Evolutionary conservation across 2,113 vertebrate species (phyloP), one percentile per base, ranked within the genome.

Genomic region (Poicephalus meyeri): DNA sequence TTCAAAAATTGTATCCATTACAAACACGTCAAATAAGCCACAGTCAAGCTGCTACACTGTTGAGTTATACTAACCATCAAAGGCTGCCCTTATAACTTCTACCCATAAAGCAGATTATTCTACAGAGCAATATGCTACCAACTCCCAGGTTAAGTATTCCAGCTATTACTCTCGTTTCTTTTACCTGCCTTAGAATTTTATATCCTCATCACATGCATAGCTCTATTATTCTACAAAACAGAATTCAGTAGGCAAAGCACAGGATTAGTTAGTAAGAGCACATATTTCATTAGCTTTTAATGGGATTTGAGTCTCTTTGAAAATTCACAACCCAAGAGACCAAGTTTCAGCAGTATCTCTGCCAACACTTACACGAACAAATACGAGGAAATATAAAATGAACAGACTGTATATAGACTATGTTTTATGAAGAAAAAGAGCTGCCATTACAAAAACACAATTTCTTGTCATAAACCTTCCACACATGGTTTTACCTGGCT

Each of bases 401-500:
- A 55, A 65, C 3, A 58, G 17, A 37, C 15, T 39, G 16, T 37
- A 74, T 10, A 50, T 20, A 78, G 44, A 16, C 25, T 64, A 29
- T 3, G 17, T 46, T 55, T 86, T 19, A 52, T 39, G 41, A 35
- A 55, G 4, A 29, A 71, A 18, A 64, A 66, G 37, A 23, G 39
- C 25, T 88, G 49, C 28, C 71, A 13, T 20, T 3, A 42, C 16
- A 65, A 56, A 91, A 84, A 71, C 6, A 13, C 4, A 4, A 58
- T 73, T 86, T 91, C 29, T 71, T 73, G 11, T 15, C 56, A 49
- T 2, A 52, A 47, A 58, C 4, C 20, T 46, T n/a, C 26, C 39
- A 24, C 7, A n/a, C 2, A 0, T 28, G 55, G 25, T 46, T 35
- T 97, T 88, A 99, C 99, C 99, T 99, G 97, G 99, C 99, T 97